Conservation (phyloP, 2,113 vertebrate genomes). For the Panthera leo region DNA sequence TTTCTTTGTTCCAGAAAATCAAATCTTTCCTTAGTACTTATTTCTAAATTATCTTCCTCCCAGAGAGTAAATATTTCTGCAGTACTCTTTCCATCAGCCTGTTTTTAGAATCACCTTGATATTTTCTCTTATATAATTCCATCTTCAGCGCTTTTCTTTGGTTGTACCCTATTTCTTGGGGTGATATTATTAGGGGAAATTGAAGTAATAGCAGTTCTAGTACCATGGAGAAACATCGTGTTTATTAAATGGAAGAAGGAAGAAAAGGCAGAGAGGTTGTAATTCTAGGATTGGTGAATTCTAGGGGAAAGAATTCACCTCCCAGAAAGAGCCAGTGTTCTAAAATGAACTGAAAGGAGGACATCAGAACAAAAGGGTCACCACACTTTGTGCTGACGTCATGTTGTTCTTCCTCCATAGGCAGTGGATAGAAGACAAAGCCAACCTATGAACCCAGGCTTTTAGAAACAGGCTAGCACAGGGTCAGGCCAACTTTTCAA, state of each 20-base stretch:
- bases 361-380: neutral
- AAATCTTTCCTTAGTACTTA: neutral
- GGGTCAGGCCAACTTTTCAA: slow-evolving; percentile 2
- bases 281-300: neutral
- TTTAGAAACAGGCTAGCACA: slow-evolving; percentile 32
- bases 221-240: neutral
- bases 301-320: neutral
- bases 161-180: neutral
- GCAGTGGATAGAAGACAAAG: slow-evolving; percentile 9
- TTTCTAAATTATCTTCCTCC: slow-evolving; percentile 9
- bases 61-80: neutral
- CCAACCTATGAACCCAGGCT: neutral
- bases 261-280: neutral
- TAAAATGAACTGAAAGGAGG: slow-evolving; percentile 30
- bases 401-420: neutral
- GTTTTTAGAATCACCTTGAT: neutral
- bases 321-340: neutral
- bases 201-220: slow-evolving; percentile 16
- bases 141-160: neutral
- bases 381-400: neutral
- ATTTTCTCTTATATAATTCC: neutral
- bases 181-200: neutral
- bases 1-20: neutral
- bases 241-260: neutral
- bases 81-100: neutral